These are phyloP conservation scores for Chaetodon trifascialis DNA, from an alignment of 2,113 vertebrate genomes.

Conservation along the genomic window DNA sequence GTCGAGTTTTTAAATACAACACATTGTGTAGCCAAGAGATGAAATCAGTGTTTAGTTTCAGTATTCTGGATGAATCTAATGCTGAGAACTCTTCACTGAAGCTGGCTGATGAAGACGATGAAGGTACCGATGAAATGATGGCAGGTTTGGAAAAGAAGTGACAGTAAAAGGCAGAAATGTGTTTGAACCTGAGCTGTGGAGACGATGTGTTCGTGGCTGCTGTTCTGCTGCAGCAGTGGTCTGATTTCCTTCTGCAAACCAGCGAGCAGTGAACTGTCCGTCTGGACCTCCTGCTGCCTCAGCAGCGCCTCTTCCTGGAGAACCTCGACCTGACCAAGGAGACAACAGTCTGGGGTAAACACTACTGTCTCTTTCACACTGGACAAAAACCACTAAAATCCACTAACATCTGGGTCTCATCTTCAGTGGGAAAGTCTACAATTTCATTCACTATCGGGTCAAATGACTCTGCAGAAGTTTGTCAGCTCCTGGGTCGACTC, in stretches of 20 bases:
- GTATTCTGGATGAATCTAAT: too few species aligned
- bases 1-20: too few species aligned
- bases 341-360: not conserved
- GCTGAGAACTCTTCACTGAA: too few species aligned
- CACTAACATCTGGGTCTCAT: too few species aligned
- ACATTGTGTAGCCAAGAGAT: too few species aligned
- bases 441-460: too few species aligned
- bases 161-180: not conserved
- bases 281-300: slow-evolving; percentile 39
- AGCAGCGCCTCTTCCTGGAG: slow-evolving; percentile 56
- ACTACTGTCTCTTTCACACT: not conserved
- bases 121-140: too few species aligned
- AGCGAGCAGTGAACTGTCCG: not conserved
- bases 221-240: slow-evolving; percentile 39
- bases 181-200: slow-evolving; percentile 47
- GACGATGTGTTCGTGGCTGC: not conserved
- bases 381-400: too few species aligned
- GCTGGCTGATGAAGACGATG: not conserved
- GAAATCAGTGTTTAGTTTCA: too few species aligned
- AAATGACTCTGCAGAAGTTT: too few species aligned
- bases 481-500: too few species aligned
- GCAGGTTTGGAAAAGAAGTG: not conserved
- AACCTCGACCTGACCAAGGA: slow-evolving; percentile 39
- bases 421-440: too few species aligned
- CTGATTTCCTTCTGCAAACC: slow-evolving; percentile 34